phyloP scores from a whole-genome alignment of 2,888 invertebrate species.

The Halictus quadricinctus region DNA sequence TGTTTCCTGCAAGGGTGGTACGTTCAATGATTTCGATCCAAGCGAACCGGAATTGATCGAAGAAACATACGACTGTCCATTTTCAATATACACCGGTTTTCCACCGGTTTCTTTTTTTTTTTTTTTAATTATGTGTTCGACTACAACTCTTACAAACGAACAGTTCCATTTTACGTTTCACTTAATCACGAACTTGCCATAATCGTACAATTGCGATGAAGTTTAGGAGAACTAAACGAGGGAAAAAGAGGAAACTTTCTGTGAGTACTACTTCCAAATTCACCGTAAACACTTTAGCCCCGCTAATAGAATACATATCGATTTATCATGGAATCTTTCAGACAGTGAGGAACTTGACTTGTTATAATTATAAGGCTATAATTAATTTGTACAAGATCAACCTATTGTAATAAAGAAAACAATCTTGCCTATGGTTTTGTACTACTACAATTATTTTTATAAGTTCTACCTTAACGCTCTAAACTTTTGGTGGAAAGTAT shows the following conservation, averaged over 20 bases:
- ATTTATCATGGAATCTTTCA: conserved; percentile 72
- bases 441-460: neutral
- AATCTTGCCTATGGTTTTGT: conserved; percentile 77
- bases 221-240: conserved; percentile 27
- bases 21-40: conserved; percentile 41
- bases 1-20: conserved; percentile 32
- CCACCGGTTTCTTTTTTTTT: neutral
- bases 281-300: conserved; percentile 73
- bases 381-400: conserved; percentile 81
- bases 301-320: conserved; percentile 80
- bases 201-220: conserved; percentile 42
- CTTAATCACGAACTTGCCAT: conserved; percentile 46
- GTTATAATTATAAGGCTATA: conserved; percentile 80
- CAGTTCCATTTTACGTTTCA: conserved; percentile 53
- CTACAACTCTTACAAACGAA: conserved; percentile 53
- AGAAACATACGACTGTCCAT: conserved; percentile 26
- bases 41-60: conserved; percentile 61
- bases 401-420: conserved; percentile 81
- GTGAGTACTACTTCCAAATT: conserved; percentile 76
- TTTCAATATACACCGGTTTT: neutral
- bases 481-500: neutral
- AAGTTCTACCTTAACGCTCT: neutral
- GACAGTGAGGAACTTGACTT: conserved; percentile 76
- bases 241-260: conserved; percentile 55
- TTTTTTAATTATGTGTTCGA: conserved; percentile 24